Conservation (phyloP, 2,113 vertebrate genomes). For the Boleophthalmus pectinirostris region DNA sequence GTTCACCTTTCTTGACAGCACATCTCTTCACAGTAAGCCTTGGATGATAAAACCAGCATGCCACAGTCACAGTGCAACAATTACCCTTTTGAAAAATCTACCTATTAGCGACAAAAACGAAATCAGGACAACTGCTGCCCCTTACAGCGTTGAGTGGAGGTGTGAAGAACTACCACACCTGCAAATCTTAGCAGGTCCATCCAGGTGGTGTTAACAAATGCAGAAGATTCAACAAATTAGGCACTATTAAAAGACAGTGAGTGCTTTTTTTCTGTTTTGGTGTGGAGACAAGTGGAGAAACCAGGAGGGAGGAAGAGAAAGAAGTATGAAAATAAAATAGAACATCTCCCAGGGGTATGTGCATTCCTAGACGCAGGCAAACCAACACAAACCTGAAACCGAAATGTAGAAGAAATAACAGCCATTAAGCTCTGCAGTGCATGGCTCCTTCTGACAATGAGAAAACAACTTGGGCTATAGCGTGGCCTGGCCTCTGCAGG, state of each 20-base stretch:
- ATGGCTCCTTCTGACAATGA: constrained; percentile 40
- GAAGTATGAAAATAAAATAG: constrained; percentile 51
- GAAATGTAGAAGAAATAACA: constrained; percentile 56
- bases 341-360: constrained; percentile 61
- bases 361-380: constrained; percentile 53
- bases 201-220: constrained; percentile 20
- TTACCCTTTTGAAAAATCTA: constrained; percentile 24
- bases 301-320: constrained; percentile 28
- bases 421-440: constrained; percentile 46
- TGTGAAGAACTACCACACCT: constrained; percentile 34
- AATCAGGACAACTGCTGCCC: constrained; percentile 31
- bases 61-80: constrained; percentile 15
- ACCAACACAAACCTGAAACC: constrained; percentile 49
- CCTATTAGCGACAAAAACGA: constrained; percentile 44
- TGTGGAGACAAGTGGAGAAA: constrained; percentile 25
- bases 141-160: constrained; percentile 6
- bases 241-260: constrained; percentile 45
- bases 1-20: background rate
- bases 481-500: constrained; percentile 11
- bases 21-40: background rate
- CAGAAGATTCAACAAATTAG: constrained; percentile 43
- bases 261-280: constrained; percentile 13
- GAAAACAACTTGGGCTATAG: constrained; percentile 34
- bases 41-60: background rate
- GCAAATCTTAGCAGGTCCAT: constrained; percentile 27